Base-by-base conservation (phyloP, 2,888 invertebrate genomes). In the Lithophane socia region DNA sequence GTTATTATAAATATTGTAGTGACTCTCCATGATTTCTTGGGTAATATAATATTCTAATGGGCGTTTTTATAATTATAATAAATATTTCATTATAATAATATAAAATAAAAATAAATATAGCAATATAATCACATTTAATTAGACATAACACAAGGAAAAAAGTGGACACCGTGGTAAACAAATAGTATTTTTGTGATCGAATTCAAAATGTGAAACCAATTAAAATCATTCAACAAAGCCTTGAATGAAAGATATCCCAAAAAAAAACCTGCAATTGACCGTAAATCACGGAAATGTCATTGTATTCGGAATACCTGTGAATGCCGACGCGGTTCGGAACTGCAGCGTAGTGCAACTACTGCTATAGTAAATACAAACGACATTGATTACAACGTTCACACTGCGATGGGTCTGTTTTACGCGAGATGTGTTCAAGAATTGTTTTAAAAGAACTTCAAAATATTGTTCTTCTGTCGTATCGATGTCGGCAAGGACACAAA, bases 311-410 rank as follows among this genome's bases (percentile, higher is more conserved):
- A 85, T 85, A 83, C 77, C 82, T 85, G 77, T 77, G 83, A 85
- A 76, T 67, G 52, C 52, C 49, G 47, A 12, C 44, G 66, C 60
- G 58, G 60, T 42, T 44, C 37, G 65, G 63, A 79, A 75, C 64
- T 86, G 83, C 83, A 85, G 61, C 56, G 13, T 73, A 63, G 69
- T 76, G 81, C 77, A 85, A 72, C 75, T 66, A 76, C 77, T 77
- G 77, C 87, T 64, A 77, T 76, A 76, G 85, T 82, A 83, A 85
- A 89, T 90, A 89, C 92, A 92, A 93, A 92, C 92, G 92, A 87
- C 91, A 92, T 92, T 92, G 93, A 92, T 93, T 92, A 93, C 92
- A 88, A 82, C 85, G 85, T 87, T 88, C 88, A 84, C 89, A 88
- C 89, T 86, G 77, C 87, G 76, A 81, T 73, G 64, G 80, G 87